Evolutionary conservation across 2,113 vertebrate genomes (phyloP).

Genomic region (Xiphorhynchus elegans): DNA sequence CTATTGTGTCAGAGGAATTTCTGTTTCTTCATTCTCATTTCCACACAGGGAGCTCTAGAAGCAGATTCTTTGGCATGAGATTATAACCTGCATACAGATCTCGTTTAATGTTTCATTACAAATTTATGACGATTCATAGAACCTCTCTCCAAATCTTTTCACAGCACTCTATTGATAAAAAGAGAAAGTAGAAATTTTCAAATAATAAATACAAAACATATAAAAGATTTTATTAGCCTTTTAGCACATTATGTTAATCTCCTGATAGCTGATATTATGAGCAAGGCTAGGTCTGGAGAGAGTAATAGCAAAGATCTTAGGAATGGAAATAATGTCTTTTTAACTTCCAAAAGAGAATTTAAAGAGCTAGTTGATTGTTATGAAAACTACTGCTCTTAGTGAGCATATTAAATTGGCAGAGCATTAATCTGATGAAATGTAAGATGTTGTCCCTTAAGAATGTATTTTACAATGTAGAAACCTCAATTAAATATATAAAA

Average conservation of each 20-base stretch:
- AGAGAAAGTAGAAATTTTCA: background rate
- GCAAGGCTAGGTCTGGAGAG: background rate
- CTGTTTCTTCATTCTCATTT: background rate
- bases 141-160: background rate
- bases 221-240: background rate
- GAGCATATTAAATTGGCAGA: background rate
- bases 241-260: constrained; percentile 10
- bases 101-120: background rate
- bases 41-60: background rate
- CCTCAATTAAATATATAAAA: background rate
- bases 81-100: background rate
- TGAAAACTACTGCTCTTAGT: background rate
- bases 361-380: background rate
- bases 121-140: background rate
- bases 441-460: background rate
- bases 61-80: background rate
- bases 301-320: background rate
- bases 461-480: background rate
- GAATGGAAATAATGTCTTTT: constrained; percentile 20
- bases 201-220: constrained; percentile 22
- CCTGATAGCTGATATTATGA: background rate
- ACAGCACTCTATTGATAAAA: background rate
- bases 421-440: constrained; percentile 19
- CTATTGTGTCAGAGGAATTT: background rate
- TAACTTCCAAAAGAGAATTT: constrained; percentile 10